Conservation (phyloP, 2,113 vertebrate genomes). For the Columba livia region DNA sequence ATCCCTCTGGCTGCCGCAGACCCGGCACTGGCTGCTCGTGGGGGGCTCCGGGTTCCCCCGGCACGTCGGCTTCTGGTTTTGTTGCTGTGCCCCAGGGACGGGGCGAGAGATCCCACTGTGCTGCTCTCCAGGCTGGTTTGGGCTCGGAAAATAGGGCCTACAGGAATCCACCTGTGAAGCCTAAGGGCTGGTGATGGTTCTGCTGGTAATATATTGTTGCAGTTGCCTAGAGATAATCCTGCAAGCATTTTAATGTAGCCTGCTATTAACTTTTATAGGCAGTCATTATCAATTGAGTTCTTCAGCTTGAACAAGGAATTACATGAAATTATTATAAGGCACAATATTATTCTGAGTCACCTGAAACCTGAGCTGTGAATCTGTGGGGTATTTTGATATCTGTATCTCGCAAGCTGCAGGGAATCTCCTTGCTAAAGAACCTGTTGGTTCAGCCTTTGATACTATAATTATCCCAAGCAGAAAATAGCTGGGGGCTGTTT, state of each 20-base stretch:
- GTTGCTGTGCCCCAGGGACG: accelerated
- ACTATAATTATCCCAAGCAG: conserved; percentile 21
- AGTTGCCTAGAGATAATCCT: conserved; percentile 14
- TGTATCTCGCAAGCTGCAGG: conserved; percentile 16
- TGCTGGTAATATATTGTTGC: background rate
- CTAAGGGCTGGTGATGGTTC: background rate
- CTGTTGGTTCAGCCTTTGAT: conserved; percentile 40
- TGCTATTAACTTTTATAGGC: conserved; percentile 30
- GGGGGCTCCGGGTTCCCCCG: accelerated
- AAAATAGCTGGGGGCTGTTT: conserved; percentile 27
- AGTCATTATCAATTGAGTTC: conserved; percentile 30
- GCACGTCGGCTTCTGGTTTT: background rate
- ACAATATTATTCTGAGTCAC: conserved; percentile 17
- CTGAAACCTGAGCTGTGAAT: background rate
- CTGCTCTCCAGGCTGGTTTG: background rate
- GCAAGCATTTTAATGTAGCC: background rate
- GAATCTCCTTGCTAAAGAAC: conserved; percentile 43
- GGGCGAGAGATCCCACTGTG: background rate
- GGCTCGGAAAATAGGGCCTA: background rate
- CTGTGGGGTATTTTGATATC: conserved; percentile 41
- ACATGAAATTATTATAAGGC: background rate
- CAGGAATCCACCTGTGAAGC: background rate
- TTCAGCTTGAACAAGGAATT: conserved; percentile 9
- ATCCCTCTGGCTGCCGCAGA: background rate
- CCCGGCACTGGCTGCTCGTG: background rate